phyloP scores from a whole-genome alignment of 2,113 vertebrate genomes.

The Meleagris gallopavo region DNA sequence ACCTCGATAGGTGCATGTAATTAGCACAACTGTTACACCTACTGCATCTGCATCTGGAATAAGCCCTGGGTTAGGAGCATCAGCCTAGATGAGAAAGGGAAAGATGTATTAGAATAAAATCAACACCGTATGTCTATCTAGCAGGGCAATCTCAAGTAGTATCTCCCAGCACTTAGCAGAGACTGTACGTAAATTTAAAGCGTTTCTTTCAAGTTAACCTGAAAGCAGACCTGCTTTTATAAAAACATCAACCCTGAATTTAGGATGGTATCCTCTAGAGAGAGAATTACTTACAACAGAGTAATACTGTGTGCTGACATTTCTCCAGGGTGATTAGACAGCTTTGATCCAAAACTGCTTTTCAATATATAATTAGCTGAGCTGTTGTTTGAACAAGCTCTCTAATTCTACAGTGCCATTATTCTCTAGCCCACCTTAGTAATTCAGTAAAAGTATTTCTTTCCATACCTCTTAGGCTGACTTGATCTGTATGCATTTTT shows the following conservation, averaged over 20 bases:
- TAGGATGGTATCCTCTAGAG: background rate
- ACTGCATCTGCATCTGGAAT: constrained; percentile 88
- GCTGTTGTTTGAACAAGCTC: background rate
- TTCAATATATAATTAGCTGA: background rate
- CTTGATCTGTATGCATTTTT: background rate
- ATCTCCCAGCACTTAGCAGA: background rate
- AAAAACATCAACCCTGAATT: background rate
- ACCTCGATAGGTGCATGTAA: constrained; percentile 86
- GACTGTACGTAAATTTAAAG: background rate
- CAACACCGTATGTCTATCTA: background rate
- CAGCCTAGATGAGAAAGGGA: constrained; percentile 75
- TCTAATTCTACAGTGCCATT: background rate
- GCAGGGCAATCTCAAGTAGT: background rate
- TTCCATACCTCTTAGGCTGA: background rate
- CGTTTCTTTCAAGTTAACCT: background rate
- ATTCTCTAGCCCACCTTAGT: background rate
- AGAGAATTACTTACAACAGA: background rate
- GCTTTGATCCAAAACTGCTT: background rate
- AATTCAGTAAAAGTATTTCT: background rate
- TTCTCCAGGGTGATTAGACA: background rate
- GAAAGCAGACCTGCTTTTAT: background rate
- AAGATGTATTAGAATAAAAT: constrained; percentile 32
- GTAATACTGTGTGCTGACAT: background rate
- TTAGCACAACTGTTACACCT: constrained; percentile 86
- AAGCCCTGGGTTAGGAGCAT: constrained; percentile 84